Evolutionary conservation across 2,888 invertebrate species (phyloP), one percentile per base, ranked within the genome.

Genomic region (Diogma glabrata): DNA sequence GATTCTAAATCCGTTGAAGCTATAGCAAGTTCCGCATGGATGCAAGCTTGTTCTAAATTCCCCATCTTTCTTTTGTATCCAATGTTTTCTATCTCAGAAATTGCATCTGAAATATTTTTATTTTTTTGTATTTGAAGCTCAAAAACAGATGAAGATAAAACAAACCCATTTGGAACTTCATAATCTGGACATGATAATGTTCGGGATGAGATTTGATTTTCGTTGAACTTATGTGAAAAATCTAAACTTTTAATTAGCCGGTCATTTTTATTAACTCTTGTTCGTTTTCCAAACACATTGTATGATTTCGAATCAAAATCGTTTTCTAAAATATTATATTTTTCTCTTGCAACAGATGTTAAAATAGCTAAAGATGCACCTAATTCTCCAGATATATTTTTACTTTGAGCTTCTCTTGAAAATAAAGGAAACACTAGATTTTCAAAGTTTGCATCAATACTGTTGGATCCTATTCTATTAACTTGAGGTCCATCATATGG

Each of bases 331-430:
- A 43, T 26, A 7, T 26, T 17, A 33, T 45, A 19, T 14, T 53
- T 36, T 26, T 30, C 40, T n/a, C 45, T 51, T 14, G 30, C n/a
- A 2, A 48, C 5, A 33, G 49, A 50, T 8, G 72, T 67, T 45
- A 89, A 68, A 33, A 81, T 65, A 0, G 84, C 84, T 12, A 90
- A 67, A 3, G 88, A 87, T 2, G 82, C 79, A 9, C 84, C 88
- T 66, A 89, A 90, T 1, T 87, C 88, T 0, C 90, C 90, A 0
- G 84, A 82, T 9, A 82, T 64, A 8, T 66, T 63, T 1, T 77
- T 67, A 55, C 77, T 75, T 20, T 72, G 70, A 22, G 81, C 75
- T 12, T 71, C 71, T 1, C 62, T 60, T 10, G 43, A 43, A 14
- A 22, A 20, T 43, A 43, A 14, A 43, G 22, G n/a, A 5, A 43